These are phyloP conservation scores for Drosophila truncata DNA, from an alignment of 1,140 invertebrate species.

Conservation along the genomic window DNA sequence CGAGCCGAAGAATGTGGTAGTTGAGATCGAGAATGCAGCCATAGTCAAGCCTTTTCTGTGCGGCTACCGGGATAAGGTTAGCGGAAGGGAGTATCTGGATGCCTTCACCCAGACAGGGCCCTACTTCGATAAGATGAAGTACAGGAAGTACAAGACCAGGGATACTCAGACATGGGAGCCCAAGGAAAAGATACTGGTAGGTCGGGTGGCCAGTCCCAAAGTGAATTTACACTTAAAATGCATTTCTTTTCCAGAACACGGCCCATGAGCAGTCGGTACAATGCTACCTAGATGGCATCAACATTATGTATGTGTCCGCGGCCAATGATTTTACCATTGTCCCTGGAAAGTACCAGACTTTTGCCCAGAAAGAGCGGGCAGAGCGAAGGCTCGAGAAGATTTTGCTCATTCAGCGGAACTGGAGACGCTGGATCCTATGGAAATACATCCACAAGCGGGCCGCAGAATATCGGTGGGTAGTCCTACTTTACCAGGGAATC, in stretches of 20 bases:
- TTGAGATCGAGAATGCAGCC: conserved; percentile 86
- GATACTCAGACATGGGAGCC: conserved; percentile 79
- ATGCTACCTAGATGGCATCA: conserved; percentile 73
- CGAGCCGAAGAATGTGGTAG: conserved; percentile 85
- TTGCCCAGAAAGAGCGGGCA: conserved; percentile 67
- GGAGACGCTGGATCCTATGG: conserved; percentile 72
- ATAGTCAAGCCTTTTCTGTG: conserved; percentile 88
- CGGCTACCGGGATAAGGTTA: conserved; percentile 86
- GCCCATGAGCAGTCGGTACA: conserved; percentile 79
- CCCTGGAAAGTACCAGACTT: conserved; percentile 76
- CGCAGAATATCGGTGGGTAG: conserved; percentile 81
- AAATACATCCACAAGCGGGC: conserved; percentile 80
- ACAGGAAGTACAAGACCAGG: conserved; percentile 70
- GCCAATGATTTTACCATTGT: conserved; percentile 66
- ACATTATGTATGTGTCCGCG: conserved; percentile 66
- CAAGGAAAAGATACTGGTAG: conserved; percentile 72
- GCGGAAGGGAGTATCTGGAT: conserved; percentile 86
- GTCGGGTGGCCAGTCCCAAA: background rate
- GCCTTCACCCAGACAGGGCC: conserved; percentile 88
- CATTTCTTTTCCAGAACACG: conserved; percentile 63
- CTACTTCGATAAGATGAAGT: conserved; percentile 71
- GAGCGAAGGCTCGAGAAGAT: conserved; percentile 75
- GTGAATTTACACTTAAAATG: background rate
- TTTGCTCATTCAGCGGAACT: conserved; percentile 79
- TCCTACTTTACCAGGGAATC: conserved; percentile 24